Base-by-base conservation (phyloP, 2,113 vertebrate species). In the Lophochroa leadbeateri region DNA sequence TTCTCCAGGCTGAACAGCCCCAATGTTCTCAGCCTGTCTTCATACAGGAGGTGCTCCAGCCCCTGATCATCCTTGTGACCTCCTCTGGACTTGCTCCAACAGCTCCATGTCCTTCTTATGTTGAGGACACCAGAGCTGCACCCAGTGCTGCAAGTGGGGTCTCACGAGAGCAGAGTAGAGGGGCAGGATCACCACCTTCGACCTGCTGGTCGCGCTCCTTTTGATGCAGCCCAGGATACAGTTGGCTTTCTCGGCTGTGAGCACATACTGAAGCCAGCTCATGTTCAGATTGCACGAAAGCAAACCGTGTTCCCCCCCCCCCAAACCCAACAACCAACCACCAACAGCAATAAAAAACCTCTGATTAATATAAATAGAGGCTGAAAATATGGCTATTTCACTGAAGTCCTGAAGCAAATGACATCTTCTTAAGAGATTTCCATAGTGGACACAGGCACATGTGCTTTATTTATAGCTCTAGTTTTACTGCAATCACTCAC, bases 381-480 rank as follows among this genome's bases (percentile, higher is more conserved):
- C 11, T 90, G 58, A 57, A 94, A 76, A 87, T 53, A 33, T 1
- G 11, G 17, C 10, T 85, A 49, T 91, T 79, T 55, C 47, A 39
- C 49, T 79, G 57, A 64, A 87, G 37, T 72, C 41, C 58, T 92
- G 75, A 84, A 76, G 39, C 13, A 85, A 95, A 82, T 46, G 5
- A 13, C 47, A 75, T 68, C 86, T 83, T 78, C 80, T 89, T 47
- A 61, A 70, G 74, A 96, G 94, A 88, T 41, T 79, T 71, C 53
- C 1, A 0, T 17, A 57, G 75, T 87, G 90, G 91, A 93, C 87
- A 74, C 14, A 37, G 65, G 84, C 89, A 85, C 78, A 39, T 49
- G 65, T 24, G 16, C 71, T 92, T 95, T 96, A 97, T 97, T 97
- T 97, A 96, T 94, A 97, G 94, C 89, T 88, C 37, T 1, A 44